phyloP scores from a whole-genome alignment of 2,888 invertebrate species.

The Cinara cedri region DNA sequence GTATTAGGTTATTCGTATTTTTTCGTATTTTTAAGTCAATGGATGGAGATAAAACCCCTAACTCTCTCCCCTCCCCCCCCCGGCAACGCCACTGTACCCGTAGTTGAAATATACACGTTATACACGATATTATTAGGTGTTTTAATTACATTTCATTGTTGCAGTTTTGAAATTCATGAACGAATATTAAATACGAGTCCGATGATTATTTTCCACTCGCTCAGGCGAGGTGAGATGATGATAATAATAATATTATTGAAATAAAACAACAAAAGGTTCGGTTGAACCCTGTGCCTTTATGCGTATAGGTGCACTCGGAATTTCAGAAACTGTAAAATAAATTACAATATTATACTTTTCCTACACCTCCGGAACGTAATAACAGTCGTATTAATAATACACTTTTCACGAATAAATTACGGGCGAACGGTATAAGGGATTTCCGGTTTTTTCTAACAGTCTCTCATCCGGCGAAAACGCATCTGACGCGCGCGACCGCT shows the following conservation, averaged over 20 bases:
- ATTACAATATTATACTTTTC: slow-evolving; percentile 37
- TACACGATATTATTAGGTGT: too few relatives aligned
- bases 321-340: slow-evolving; percentile 19
- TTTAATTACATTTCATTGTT: too few relatives aligned
- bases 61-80: too few relatives aligned
- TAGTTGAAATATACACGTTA: too few relatives aligned
- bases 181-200: too few relatives aligned
- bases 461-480: not conserved
- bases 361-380: slow-evolving; percentile 41
- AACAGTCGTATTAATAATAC: not conserved
- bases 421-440: slow-evolving; percentile 27
- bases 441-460: slow-evolving; percentile 39
- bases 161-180: too few relatives aligned
- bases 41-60: too few relatives aligned
- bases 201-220: not conserved
- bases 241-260: not conserved
- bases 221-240: too few relatives aligned
- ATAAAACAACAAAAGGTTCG: not conserved
- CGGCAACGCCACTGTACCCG: too few relatives aligned
- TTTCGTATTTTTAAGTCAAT: too few relatives aligned
- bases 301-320: not conserved
- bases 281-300: not conserved
- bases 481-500: not conserved
- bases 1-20: too few relatives aligned
- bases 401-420: not conserved